These are phyloP conservation scores for Eulemur coronatus DNA, from an alignment of 2,797 vertebrate genomes.

Conservation along the genomic window DNA sequence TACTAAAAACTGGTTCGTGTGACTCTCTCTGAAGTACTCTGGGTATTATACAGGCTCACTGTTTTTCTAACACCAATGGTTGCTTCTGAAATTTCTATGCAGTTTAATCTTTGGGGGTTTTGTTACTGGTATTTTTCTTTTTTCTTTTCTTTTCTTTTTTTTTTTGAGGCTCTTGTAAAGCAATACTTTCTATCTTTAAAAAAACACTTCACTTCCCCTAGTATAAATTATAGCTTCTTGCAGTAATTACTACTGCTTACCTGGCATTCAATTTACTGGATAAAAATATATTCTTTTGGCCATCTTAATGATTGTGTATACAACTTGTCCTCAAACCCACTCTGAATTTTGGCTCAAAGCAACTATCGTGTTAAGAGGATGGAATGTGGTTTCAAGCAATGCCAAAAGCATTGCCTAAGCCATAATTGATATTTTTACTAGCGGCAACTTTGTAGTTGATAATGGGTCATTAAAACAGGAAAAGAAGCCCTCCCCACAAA, in stretches of 20 bases:
- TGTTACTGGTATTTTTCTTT: not conserved
- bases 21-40: not conserved
- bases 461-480: constrained; percentile 63
- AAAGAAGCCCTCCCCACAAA: constrained; percentile 49
- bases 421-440: constrained; percentile 72
- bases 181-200: constrained; percentile 39
- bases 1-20: not conserved
- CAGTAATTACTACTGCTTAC: constrained; percentile 54
- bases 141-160: not conserved
- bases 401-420: constrained; percentile 66
- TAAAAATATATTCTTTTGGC: constrained; percentile 65
- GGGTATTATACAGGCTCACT: not conserved
- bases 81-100: not conserved
- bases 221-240: constrained; percentile 60
- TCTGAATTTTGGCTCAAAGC: constrained; percentile 4
- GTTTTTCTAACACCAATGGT: not conserved
- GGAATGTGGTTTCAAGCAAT: constrained; percentile 59
- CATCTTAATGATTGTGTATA: constrained; percentile 69
- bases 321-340: constrained; percentile 73
- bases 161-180: not conserved
- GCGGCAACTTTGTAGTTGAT: constrained; percentile 70
- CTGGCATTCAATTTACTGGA: constrained; percentile 57
- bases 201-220: constrained; percentile 35
- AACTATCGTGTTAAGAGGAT: constrained; percentile 55
- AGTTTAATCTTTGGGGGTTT: not conserved